Evolutionary conservation across 1,140 invertebrate genomes (phyloP), one percentile per base, ranked within the genome.

Genomic region (Orussus abietinus): DNA sequence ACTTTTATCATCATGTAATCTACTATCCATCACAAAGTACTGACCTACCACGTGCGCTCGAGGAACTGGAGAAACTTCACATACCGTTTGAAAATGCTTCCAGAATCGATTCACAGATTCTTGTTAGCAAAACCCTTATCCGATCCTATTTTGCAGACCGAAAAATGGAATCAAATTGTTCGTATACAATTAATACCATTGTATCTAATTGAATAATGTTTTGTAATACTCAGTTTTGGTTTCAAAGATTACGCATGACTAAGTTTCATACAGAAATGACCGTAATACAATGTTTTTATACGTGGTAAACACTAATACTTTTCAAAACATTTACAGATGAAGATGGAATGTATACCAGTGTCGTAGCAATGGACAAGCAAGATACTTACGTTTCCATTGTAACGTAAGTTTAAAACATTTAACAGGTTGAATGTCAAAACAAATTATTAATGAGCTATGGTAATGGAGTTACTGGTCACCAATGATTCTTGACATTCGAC

Each of bases 381-480:
- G 85, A 86, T 57, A 73, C 80, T 14, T 86, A 86, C 63, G 80
- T 85, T 7, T 82, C 83, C 14, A 66, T 84, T 22, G 77, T 85
- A 42, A 81, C 79, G 85, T 89, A 66, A 76, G 80, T 77, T 53
- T 37, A 19, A 3, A 17, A 21, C 46, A 14, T 26, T 39, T 21
- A n/a, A 10, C 11, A 14, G 6, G n/a, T 18, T n/a, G 38, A 15
- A 15, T 41, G 14, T 25, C 34, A 17, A 42, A 42, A 25, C 22
- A 25, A 25, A 25, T 25, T 25, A 7, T 25, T 6, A 7, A 25
- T 25, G 6, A 6, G 6, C n/a, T 25, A n/a, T 25, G n/a, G 6
- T 25, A 25, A 25, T 25, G n/a, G 6, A 25, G n/a, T n/a, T n/a
- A n/a, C n/a, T n/a, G n/a, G n/a, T n/a, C n/a, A n/a, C n/a, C n/a